phyloP scores from a whole-genome alignment of 2,113 vertebrate species.

The Noturus placidus region DNA sequence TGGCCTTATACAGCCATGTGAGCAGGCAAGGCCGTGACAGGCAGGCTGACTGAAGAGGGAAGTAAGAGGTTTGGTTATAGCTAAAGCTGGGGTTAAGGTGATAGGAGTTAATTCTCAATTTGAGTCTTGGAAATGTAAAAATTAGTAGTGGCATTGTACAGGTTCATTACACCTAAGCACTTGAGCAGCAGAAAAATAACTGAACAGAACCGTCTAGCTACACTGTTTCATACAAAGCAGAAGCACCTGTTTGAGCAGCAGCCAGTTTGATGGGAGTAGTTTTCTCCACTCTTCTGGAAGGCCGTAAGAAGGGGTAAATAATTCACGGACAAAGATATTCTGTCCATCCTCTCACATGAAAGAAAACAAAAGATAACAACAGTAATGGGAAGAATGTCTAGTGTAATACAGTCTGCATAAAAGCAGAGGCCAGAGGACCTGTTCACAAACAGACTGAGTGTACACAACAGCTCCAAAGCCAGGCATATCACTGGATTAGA shows the following conservation, averaged over 20 bases:
- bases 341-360: constrained; percentile 45
- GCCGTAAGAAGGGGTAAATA: background rate
- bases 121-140: background rate
- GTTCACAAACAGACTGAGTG: background rate
- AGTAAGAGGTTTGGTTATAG: constrained; percentile 27
- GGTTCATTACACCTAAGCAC: background rate
- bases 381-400: constrained; percentile 37
- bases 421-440: constrained; percentile 15
- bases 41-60: constrained; percentile 41
- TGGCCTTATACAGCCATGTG: constrained; percentile 82
- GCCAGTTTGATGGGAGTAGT: constrained; percentile 21
- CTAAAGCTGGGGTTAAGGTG: background rate
- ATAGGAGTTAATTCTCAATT: background rate
- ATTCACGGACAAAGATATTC: constrained; percentile 36
- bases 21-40: constrained; percentile 54
- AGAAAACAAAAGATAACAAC: background rate
- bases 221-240: background rate
- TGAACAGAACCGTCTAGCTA: background rate
- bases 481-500: background rate
- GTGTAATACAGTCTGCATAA: constrained; percentile 16
- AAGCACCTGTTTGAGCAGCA: constrained; percentile 35
- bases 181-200: background rate
- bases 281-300: constrained; percentile 27
- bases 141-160: background rate
- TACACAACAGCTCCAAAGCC: background rate